phyloP scores from a whole-genome alignment of 2,797 vertebrate genomes.

The Okamejei kenojei region DNA sequence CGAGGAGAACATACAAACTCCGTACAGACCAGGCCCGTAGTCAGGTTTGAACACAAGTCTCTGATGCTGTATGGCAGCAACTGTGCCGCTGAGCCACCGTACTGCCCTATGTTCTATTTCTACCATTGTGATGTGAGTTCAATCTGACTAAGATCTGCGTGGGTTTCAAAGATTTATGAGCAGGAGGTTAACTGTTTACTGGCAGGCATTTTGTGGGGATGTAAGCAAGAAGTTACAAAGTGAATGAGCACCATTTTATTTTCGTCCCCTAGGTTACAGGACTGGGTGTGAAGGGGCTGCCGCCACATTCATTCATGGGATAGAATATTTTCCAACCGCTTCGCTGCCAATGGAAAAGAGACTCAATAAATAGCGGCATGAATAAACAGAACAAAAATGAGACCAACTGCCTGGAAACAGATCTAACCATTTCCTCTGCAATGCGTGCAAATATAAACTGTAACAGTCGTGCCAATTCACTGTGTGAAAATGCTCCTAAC shows the following conservation, averaged over 20 bases:
- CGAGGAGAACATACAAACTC: no score
- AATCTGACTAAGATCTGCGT: not conserved
- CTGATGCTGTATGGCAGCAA: no score
- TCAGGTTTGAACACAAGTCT: no score
- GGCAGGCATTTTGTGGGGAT: not conserved
- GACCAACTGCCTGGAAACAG: not conserved
- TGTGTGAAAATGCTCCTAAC: not conserved
- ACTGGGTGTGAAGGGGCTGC: slow-evolving; percentile 71
- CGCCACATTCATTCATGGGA: slow-evolving; percentile 62
- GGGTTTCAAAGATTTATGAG: not conserved
- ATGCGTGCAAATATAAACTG: not conserved
- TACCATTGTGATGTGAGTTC: not conserved
- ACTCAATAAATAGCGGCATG: slow-evolving; percentile 46
- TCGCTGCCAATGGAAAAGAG: not conserved
- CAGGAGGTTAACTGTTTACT: not conserved
- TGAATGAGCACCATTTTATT: slow-evolving; percentile 21
- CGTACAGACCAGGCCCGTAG: no score
- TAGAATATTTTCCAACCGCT: slow-evolving; percentile 46
- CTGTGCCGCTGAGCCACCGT: no score
- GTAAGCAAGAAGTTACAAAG: not conserved
- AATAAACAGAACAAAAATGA: slow-evolving; percentile 50
- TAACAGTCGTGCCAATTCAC: not conserved
- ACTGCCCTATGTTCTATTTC: no score
- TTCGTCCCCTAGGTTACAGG: slow-evolving; percentile 62
- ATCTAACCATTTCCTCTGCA: not conserved